These are phyloP conservation scores for Ammodytes marinus DNA, from an alignment of 2,113 vertebrate species.

Conservation along the genomic window DNA sequence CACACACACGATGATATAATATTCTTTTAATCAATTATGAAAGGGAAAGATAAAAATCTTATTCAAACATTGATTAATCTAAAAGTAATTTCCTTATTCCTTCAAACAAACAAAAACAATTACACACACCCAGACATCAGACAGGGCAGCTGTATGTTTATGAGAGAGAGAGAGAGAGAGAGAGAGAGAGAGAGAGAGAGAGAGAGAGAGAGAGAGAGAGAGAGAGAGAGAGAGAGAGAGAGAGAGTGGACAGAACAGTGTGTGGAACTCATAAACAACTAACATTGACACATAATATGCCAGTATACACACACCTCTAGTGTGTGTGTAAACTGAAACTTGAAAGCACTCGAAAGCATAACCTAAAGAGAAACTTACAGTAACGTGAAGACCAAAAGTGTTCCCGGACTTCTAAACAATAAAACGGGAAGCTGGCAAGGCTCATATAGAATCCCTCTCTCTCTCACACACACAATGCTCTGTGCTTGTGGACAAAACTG, in stretches of 20 bases:
- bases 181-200: no score
- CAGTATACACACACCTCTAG: slow-evolving; percentile 9
- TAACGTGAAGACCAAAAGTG: slow-evolving; percentile 49
- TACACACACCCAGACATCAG: slow-evolving; percentile 41
- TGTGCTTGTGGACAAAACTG: no score
- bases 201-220: no score
- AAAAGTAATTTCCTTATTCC: slow-evolving; percentile 52
- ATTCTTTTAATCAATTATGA: slow-evolving; percentile 4
- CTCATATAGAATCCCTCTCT: slow-evolving; percentile 25
- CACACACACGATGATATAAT: not conserved
- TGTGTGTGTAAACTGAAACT: slow-evolving; percentile 34
- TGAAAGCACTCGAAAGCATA: not conserved
- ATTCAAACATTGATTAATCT: slow-evolving; percentile 40
- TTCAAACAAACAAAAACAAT: slow-evolving; percentile 32
- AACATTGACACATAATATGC: not conserved
- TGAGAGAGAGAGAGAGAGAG: no score
- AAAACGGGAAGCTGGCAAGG: slow-evolving; percentile 57
- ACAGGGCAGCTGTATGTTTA: not conserved
- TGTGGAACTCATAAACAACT: slow-evolving; percentile 8
- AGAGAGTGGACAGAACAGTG: not conserved
- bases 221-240: no score
- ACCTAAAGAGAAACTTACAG: slow-evolving; percentile 58
- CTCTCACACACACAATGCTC: slow-evolving; percentile 9
- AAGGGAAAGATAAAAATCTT: slow-evolving; percentile 12
- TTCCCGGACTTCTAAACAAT: slow-evolving; percentile 71